phyloP scores from a whole-genome alignment of 2,797 vertebrate species.

The Valencia hispanica region DNA sequence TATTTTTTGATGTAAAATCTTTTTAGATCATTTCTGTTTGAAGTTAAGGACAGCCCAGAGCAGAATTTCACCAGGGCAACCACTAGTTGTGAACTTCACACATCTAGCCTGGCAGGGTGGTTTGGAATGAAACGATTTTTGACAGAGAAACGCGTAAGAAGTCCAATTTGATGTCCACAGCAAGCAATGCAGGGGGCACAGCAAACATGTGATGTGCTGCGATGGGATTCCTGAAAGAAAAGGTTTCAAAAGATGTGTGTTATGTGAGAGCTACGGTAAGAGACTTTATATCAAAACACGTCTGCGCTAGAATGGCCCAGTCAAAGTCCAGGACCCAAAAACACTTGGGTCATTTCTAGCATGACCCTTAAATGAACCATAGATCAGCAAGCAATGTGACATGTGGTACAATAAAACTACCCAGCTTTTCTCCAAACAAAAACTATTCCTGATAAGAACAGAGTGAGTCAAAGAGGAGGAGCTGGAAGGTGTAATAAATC shows the following conservation, averaged over 20 bases:
- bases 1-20: too few species aligned
- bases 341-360: not conserved
- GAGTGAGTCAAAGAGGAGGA: not conserved
- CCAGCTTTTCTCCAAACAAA: slow-evolving; percentile 22
- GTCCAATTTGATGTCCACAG: too few species aligned
- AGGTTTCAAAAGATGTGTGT: not conserved
- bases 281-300: not conserved
- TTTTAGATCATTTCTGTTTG: not conserved
- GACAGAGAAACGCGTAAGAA: too few species aligned
- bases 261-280: not conserved
- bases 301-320: not conserved
- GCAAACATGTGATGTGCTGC: too few species aligned
- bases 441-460: slow-evolving; percentile 1
- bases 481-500: not conserved
- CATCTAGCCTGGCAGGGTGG: too few species aligned
- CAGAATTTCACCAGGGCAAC: too few species aligned
- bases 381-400: not conserved
- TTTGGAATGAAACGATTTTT: too few species aligned
- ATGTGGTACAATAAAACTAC: not conserved
- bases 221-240: too few species aligned
- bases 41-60: not conserved
- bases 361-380: not conserved
- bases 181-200: too few species aligned
- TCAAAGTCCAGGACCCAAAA: not conserved
- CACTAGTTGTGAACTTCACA: too few species aligned